Evolutionary conservation across 37 sponge, comb jelly and placozoan genomes (phyloP), one percentile per base, ranked within the genome.

Genomic region (Chondrosia reniformis): DNA sequence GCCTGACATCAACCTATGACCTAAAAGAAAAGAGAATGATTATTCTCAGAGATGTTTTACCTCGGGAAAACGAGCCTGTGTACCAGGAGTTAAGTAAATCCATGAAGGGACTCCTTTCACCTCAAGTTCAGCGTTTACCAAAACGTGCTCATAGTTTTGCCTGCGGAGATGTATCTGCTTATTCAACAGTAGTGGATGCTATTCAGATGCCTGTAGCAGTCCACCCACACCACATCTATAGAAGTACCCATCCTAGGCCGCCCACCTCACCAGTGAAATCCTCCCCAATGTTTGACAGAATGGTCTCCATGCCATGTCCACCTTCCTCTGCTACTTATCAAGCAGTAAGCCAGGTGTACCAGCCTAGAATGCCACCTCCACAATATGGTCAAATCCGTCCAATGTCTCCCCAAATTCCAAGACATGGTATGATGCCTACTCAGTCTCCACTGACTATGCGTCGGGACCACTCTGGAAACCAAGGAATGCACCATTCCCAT

Each of bases 81-180:
- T 66, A 66, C 39, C 33, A 31, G 30, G 17, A 8, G 31, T 37
- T 66, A 19, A 49, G 15, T 19, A 15, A 10, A 10, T 15, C 10
- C 15, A 49, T 10, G 10, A 15, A 49, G 52, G 15, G 15, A 49
- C 52, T 49, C 15, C n/a, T n/a, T n/a, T n/a, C n/a, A n/a, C 30
- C 7, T 7, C 30, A 59, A 7, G 19, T 31, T 19, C 7, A 19
- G 37, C 67, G 39, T 31, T 21, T 34, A 37, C 67, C 67, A 6
- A 66, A 36, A 17, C 22, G 67, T 7, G 67, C 67, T 66, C 67
- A 66, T 66, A 66, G 67, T 30, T 66, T 66, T 34, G 39, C 39
- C 9, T 37, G 67, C 30, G 39, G 36, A 8, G 67, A 66, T 32
- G 30, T 66, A 4, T 12, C 67, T 17, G 19, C 30, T 5, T 66